phyloP scores from a whole-genome alignment of 2,797 vertebrate species.

The Squalus acanthias region DNA sequence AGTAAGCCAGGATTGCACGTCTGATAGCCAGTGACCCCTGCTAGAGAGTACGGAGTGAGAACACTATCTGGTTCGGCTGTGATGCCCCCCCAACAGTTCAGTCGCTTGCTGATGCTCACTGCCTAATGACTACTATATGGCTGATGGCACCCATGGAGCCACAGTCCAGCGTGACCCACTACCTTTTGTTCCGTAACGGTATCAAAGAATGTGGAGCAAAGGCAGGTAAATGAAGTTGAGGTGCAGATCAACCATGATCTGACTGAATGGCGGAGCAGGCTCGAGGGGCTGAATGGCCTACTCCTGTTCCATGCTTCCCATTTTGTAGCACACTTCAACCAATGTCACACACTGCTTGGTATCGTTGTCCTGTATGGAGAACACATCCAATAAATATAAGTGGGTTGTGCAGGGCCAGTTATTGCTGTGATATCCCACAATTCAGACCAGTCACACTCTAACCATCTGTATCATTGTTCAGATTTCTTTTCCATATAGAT shows the following conservation, averaged over 20 bases:
- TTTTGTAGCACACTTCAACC: not conserved
- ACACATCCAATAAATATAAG: not conserved
- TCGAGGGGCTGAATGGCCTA: not conserved
- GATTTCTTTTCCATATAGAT: constrained; percentile 39
- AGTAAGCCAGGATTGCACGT: not conserved
- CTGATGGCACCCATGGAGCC: not conserved
- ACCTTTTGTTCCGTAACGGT: not conserved
- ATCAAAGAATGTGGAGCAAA: not conserved
- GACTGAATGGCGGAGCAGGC: not conserved
- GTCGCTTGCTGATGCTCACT: not conserved
- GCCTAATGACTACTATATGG: not conserved
- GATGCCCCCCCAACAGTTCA: not conserved
- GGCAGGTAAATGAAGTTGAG: too few species aligned
- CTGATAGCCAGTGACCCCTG: not conserved
- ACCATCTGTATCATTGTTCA: not conserved
- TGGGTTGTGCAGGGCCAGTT: not conserved
- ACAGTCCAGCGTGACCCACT: not conserved
- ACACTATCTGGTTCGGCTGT: not conserved
- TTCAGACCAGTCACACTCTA: not conserved
- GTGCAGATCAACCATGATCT: not conserved
- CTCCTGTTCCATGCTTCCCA: not conserved
- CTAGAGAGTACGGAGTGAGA: not conserved
- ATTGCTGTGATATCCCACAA: not conserved
- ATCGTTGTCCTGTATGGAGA: not conserved
- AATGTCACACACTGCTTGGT: not conserved